These are phyloP conservation scores for Paramisgurnus dabryanus DNA, from an alignment of 2,113 vertebrate species.

Conservation along the genomic window DNA sequence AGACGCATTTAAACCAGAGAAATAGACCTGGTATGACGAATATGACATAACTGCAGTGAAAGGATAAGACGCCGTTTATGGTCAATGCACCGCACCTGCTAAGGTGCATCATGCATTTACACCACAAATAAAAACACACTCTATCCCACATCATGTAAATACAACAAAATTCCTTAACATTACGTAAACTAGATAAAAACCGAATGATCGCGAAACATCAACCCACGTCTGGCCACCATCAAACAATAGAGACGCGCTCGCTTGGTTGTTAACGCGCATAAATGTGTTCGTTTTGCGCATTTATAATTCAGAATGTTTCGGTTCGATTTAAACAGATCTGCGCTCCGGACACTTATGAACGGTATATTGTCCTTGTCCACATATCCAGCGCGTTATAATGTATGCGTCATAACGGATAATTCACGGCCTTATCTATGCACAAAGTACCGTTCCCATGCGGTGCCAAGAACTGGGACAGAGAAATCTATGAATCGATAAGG, in stretches of 20 bases:
- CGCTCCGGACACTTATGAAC: not conserved
- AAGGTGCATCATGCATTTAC: not conserved
- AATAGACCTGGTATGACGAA: not conserved
- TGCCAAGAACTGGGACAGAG: constrained; percentile 24
- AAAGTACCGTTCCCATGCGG: constrained; percentile 11
- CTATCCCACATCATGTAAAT: not conserved
- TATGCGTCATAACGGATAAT: constrained; percentile 21
- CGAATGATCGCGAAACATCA: too few species aligned
- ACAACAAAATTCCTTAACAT: not conserved
- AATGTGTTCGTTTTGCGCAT: constrained; percentile 13
- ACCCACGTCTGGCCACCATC: not conserved
- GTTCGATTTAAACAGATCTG: not conserved
- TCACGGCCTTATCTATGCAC: constrained; percentile 20
- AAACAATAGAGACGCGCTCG: constrained; percentile 20
- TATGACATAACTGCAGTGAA: not conserved
- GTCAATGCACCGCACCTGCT: not conserved
- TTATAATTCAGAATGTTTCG: not conserved
- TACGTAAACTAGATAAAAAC: not conserved
- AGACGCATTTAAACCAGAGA: not conserved
- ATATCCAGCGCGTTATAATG: not conserved
- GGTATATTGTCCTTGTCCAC: not conserved
- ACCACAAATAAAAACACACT: not conserved
- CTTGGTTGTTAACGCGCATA: not conserved
- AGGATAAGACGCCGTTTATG: not conserved
- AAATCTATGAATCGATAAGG: constrained; percentile 19